These are phyloP conservation scores for Parnassius glacialis DNA, from an alignment of 2,888 invertebrate species.

Conservation along the genomic window DNA sequence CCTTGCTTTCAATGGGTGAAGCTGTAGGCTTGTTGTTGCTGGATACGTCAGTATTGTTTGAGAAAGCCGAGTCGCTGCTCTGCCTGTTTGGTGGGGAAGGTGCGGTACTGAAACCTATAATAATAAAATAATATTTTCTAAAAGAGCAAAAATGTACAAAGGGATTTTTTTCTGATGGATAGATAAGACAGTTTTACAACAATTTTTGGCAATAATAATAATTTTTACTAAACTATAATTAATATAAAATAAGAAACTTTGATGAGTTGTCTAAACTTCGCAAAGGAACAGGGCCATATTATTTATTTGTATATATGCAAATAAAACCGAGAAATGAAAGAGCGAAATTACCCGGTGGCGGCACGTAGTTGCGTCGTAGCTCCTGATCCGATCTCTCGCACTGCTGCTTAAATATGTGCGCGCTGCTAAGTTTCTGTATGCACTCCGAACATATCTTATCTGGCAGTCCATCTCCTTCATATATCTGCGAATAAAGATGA, in stretches of 20 bases:
- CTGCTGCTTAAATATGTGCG: constrained; percentile 76
- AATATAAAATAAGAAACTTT: no score
- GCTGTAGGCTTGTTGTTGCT: constrained; percentile 50
- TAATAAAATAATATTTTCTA: not conserved
- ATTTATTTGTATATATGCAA: no score
- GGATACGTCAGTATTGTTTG: constrained; percentile 66
- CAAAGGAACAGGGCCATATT: no score
- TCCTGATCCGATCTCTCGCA: constrained; percentile 75
- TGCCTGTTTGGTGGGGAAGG: constrained; percentile 65
- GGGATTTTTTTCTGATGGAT: no score
- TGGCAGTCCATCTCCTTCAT: constrained; percentile 74
- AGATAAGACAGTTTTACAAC: no score
- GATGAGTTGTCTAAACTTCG: no score
- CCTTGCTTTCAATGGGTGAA: constrained; percentile 49
- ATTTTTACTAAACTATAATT: no score
- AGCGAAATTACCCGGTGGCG: constrained; percentile 58
- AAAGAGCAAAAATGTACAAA: no score
- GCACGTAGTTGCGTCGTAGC: constrained; percentile 69
- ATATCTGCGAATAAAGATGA: constrained; percentile 47
- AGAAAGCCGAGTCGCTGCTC: constrained; percentile 75
- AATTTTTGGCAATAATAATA: no score
- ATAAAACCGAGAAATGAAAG: no score
- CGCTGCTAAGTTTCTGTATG: constrained; percentile 73
- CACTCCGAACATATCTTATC: constrained; percentile 77
- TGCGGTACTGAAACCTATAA: constrained; percentile 59